Base-by-base conservation (phyloP, 2,797 vertebrate genomes). In the Ctenosaura bakeri region DNA sequence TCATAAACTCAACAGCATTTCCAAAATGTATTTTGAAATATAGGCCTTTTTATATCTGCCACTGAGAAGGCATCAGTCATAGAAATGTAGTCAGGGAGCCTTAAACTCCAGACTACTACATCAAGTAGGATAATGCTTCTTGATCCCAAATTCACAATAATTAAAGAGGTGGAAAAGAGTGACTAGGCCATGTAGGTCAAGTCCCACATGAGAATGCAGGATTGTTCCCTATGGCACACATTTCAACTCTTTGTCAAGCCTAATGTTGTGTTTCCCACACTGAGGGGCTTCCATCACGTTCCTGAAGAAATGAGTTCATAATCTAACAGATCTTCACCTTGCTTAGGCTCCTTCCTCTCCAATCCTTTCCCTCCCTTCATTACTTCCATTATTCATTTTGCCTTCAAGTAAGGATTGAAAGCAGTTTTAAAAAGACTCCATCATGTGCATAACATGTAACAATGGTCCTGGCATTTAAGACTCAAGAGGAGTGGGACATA, bases 341-440 rank as follows among this genome's bases (percentile, higher is more conserved):
- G 92, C 92, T 86, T 93, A 95, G 92, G 88, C 54, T 14, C 88
- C 87, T 95, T 95, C 95, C 89, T 89, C 96, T 94, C 90, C n/a
- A n/a, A n/a, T n/a, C n/a, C 91, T 91, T 93, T 92, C 90, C 91
- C 91, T 93, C 94, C 91, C 94, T 94, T 96, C 95, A 92, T 96
- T 95, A 80, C 93, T 91, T 95, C 95, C 94, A 96, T 96, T 96
- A 95, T 90, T 96, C 94, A 95, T 92, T 95, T 94, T 92, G 94
- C 92, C 93, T 92, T 95, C 93, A 93, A 93, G 94, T 92, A 92
- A 96, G 93, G 92, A 89, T 84, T 22, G 0, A 91, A 91, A 81
- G 32, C 14, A 42, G 52, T 82, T 56, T 80, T 79, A 14, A 46
- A 29, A 81, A 85, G n/a, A 24, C 62, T 52, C 66, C 26, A 76